Evolutionary conservation across 2,797 vertebrate genomes (phyloP).

Genomic region (Philypnodon macrostomus): DNA sequence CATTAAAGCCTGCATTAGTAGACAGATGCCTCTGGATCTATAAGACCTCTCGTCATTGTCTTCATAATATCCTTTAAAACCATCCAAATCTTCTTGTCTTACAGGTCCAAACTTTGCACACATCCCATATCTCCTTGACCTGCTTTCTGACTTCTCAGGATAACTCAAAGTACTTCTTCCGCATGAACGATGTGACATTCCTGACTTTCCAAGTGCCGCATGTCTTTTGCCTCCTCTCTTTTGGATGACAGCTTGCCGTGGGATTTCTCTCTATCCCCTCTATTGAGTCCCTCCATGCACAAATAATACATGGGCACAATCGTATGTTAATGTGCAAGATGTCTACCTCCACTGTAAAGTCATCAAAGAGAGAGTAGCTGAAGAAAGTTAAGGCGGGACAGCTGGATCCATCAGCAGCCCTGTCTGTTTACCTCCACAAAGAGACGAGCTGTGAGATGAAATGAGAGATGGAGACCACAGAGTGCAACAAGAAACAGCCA

Average conservation of each 20-base stretch:
- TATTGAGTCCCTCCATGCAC: conserved; percentile 55
- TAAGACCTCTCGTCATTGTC: background rate
- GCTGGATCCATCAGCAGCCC: conserved; percentile 60
- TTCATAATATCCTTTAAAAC: background rate
- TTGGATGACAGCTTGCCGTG: conserved; percentile 59
- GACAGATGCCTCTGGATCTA: background rate
- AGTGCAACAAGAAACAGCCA: conserved; percentile 28
- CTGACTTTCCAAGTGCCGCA: conserved; percentile 40
- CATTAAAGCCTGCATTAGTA: conserved; percentile 12
- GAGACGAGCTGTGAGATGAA: conserved; percentile 29
- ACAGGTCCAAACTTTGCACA: conserved; percentile 35
- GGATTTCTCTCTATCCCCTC: conserved; percentile 54
- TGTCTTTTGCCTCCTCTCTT: conserved; percentile 46
- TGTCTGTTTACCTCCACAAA: conserved; percentile 52
- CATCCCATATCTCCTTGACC: conserved; percentile 46
- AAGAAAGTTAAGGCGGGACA: conserved; percentile 61
- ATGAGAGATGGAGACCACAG: conserved; percentile 49
- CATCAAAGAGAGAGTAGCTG: conserved; percentile 64
- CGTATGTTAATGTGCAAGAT: conserved; percentile 75
- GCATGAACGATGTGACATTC: conserved; percentile 63
- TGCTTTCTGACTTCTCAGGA: conserved; percentile 38
- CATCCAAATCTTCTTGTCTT: background rate
- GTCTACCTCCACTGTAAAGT: conserved; percentile 68
- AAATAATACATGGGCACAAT: conserved; percentile 74
- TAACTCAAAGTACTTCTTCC: conserved; percentile 48